phyloP scores from a whole-genome alignment of 2,113 vertebrate genomes.

The Chloebia gouldiae region DNA sequence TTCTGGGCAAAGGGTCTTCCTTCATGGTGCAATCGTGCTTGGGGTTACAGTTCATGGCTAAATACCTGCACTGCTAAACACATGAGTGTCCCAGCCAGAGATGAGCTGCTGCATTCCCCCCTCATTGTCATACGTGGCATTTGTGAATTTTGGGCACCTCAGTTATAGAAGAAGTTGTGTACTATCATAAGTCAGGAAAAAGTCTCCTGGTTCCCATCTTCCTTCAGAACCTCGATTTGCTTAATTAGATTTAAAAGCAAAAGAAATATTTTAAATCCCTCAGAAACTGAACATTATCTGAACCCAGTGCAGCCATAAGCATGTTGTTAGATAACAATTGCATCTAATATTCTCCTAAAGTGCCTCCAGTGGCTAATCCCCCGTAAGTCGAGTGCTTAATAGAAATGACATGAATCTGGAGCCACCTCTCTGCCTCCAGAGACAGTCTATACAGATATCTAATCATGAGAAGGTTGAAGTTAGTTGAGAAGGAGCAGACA shows the following conservation, averaged over 20 bases:
- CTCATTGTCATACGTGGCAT: fast-evolving
- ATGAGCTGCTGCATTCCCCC: neutral
- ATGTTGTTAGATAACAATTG: constrained; percentile 2
- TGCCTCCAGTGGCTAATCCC: neutral
- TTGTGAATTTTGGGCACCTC: neutral
- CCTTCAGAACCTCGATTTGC: neutral
- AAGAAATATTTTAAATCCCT: constrained; percentile 16
- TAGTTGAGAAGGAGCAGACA: constrained; percentile 1
- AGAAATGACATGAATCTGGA: constrained; percentile 7
- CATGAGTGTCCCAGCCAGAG: neutral
- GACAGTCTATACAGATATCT: constrained; percentile 17
- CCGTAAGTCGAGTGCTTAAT: neutral
- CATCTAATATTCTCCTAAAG: neutral
- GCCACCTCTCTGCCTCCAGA: neutral
- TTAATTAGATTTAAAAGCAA: constrained; percentile 11
- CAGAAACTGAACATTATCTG: neutral
- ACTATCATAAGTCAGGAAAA: neutral
- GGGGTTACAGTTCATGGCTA: neutral
- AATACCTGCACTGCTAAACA: neutral
- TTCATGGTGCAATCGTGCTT: neutral
- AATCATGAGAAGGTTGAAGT: neutral
- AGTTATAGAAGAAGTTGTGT: neutral
- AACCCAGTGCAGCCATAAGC: neutral
- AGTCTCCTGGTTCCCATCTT: neutral
- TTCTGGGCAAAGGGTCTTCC: neutral